Conservation (phyloP, 2,797 vertebrate species). For the Otus scops region DNA sequence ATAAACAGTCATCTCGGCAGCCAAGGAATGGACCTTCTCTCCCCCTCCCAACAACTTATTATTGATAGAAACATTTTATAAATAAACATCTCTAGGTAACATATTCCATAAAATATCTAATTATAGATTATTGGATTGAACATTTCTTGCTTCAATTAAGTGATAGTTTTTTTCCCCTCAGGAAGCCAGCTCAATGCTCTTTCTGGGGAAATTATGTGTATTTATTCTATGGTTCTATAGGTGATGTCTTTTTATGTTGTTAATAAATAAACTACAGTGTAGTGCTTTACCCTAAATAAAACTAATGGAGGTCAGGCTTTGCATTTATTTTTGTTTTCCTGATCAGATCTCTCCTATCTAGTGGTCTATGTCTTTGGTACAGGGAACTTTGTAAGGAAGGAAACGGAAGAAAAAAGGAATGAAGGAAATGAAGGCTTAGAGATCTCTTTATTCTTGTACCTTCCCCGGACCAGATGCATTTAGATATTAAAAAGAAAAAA, state of each 20-base stretch:
- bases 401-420: neutral
- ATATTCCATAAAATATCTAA: slow-evolving; percentile 67
- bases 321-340: neutral
- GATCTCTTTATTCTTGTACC: neutral
- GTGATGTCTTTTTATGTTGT: slow-evolving; percentile 56
- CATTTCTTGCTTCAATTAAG: slow-evolving; percentile 66
- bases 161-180: slow-evolving; percentile 42
- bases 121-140: slow-evolving; percentile 70
- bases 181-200: slow-evolving; percentile 32
- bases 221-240: slow-evolving; percentile 56
- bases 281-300: slow-evolving; percentile 45
- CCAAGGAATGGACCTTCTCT: neutral
- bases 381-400: neutral
- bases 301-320: slow-evolving; percentile 28
- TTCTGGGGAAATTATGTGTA: slow-evolving; percentile 50
- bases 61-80: slow-evolving; percentile 63
- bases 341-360: neutral
- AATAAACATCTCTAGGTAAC: slow-evolving; percentile 64
- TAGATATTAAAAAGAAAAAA: neutral
- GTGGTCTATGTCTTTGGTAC: neutral
- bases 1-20: neutral
- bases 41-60: neutral
- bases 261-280: slow-evolving; percentile 56
- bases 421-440: neutral
- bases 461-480: neutral